phyloP scores from a whole-genome alignment of 2,113 vertebrate genomes.

The Corythornis vintsioides region DNA sequence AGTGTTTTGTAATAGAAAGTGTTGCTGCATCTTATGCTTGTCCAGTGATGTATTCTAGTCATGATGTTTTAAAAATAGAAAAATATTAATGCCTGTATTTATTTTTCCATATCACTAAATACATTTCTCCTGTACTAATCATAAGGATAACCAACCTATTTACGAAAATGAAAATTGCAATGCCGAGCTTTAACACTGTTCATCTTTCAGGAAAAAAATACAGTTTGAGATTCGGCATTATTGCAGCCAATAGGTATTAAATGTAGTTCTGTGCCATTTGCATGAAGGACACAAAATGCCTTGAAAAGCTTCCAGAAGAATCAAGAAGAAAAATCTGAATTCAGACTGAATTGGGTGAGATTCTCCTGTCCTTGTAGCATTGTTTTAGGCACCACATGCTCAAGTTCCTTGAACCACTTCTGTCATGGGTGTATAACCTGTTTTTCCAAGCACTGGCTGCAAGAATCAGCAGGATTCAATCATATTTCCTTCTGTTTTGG shows the following conservation, averaged over 20 bases:
- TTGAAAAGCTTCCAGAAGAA: not conserved
- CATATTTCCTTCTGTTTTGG: not conserved
- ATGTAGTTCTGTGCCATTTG: not conserved
- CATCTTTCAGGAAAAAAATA: not conserved
- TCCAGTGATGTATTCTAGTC: not conserved
- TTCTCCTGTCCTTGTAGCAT: not conserved
- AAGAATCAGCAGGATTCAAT: not conserved
- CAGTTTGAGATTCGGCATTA: not conserved
- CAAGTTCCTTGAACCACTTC: not conserved
- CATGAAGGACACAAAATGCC: not conserved
- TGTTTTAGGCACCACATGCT: not conserved
- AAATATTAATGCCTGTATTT: not conserved
- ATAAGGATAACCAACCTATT: not conserved
- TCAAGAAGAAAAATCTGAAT: not conserved
- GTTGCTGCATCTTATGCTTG: not conserved
- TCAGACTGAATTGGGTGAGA: not conserved
- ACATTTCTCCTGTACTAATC: not conserved
- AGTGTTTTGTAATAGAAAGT: not conserved
- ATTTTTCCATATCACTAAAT: not conserved
- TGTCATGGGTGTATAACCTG: not conserved
- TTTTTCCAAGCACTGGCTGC: not conserved
- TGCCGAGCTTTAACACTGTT: not conserved
- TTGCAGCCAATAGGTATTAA: not conserved
- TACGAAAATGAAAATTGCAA: not conserved
- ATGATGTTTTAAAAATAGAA: not conserved